A percentile compares a stretch with the other conserved stretches of the same genome.
Conservation (phyloP, 2,888 invertebrate genomes). For the Lasioglossum pauxillum region DNA sequence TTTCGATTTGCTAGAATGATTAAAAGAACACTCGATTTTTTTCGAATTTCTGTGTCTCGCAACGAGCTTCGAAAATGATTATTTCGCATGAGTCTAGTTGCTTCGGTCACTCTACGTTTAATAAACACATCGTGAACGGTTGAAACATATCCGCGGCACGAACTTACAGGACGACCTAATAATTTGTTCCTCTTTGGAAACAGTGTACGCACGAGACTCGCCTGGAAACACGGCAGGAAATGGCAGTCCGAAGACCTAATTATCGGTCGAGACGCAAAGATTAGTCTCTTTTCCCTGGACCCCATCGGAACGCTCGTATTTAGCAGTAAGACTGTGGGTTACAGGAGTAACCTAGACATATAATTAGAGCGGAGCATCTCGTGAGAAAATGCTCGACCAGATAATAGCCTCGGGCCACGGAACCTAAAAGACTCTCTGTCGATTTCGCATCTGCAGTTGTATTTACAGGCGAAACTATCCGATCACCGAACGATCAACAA, state of each 20-base stretch:
- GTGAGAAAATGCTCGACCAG: constrained; percentile 80
- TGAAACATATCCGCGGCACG: neutral
- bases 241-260: constrained; percentile 36
- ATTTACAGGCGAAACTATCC: constrained; percentile 54
- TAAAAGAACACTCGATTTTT: neutral
- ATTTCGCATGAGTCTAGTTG: neutral
- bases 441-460: constrained; percentile 47
- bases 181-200: neutral
- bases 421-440: constrained; percentile 63
- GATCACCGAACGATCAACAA: constrained; percentile 31
- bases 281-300: constrained; percentile 72
- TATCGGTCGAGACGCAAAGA: constrained; percentile 70
- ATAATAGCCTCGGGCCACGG: constrained; percentile 81
- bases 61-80: neutral
- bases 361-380: constrained; percentile 82
- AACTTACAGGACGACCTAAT: neutral
- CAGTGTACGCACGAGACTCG: neutral
- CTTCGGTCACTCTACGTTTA: neutral
- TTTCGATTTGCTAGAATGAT: neutral
- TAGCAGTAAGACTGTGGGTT: constrained; percentile 81
- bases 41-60: neutral
- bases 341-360: constrained; percentile 83
- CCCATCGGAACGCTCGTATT: constrained; percentile 63
- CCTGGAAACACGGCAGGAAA: constrained; percentile 21
- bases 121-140: neutral